Evolutionary conservation across 2,888 invertebrate genomes (phyloP).

Genomic region (Aphelenchoides bicaudatus): DNA sequence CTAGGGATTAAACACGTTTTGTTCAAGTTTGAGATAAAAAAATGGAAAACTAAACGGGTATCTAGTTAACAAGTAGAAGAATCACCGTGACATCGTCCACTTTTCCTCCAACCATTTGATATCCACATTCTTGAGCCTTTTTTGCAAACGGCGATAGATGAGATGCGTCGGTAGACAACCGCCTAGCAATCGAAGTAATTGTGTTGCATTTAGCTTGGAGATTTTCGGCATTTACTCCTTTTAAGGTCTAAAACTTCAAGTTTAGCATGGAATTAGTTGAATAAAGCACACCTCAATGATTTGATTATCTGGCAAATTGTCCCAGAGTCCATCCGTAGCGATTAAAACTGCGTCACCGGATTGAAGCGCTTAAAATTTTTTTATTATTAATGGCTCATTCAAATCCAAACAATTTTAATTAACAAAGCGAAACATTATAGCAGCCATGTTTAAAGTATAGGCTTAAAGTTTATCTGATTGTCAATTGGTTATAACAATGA

Average conservation of each 20-base stretch:
- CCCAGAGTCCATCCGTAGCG: constrained; percentile 96
- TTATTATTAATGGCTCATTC: too few species aligned
- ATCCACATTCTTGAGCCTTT: constrained; percentile 83
- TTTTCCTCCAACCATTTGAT: constrained; percentile 78
- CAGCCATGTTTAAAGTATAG: too few species aligned
- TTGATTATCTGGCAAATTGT: constrained; percentile 88
- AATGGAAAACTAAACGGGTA: constrained; percentile 1
- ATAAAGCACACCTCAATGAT: constrained; percentile 71
- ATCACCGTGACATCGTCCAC: constrained; percentile 98
- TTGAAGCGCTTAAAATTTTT: too few species aligned
- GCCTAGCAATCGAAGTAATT: constrained; percentile 89
- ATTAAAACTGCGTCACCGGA: constrained; percentile 47
- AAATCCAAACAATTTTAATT: too few species aligned
- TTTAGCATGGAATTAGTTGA: too few species aligned
- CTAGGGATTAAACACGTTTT: constrained; percentile 7
- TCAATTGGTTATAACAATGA: too few species aligned
- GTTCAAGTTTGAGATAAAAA: constrained; percentile 9
- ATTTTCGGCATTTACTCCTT: constrained; percentile 25
- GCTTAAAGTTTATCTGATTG: too few species aligned
- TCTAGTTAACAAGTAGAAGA: constrained; percentile 63
- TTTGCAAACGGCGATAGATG: constrained; percentile 93
- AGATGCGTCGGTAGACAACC: constrained; percentile 85
- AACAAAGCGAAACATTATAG: too few species aligned
- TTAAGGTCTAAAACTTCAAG: not conserved
- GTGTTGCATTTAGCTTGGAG: constrained; percentile 68